A percentile compares a stretch with the other conserved stretches of the same genome.
Conservation (phyloP, 1,140 invertebrate species). For the Drosophila tristis region DNA sequence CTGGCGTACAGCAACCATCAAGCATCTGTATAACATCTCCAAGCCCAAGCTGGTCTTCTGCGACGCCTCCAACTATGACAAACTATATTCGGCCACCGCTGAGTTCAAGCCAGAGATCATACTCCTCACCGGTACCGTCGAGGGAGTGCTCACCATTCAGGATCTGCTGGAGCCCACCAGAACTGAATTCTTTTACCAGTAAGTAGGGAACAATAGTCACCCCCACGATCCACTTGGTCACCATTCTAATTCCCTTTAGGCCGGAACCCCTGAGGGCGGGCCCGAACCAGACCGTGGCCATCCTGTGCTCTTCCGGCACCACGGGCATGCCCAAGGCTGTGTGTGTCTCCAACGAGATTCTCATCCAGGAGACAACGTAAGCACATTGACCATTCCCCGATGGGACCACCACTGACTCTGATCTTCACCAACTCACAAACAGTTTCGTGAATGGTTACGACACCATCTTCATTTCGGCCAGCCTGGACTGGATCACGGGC, state of each 20-base stretch:
- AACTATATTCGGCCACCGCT: slow-evolving; percentile 34
- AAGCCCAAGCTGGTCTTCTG: slow-evolving; percentile 56
- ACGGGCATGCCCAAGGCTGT: slow-evolving; percentile 92
- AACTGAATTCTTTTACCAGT: slow-evolving; percentile 63
- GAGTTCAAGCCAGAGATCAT: slow-evolving; percentile 43
- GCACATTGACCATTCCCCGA: not conserved
- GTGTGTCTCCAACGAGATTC: slow-evolving; percentile 86
- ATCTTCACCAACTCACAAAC: not conserved
- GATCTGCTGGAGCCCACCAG: slow-evolving; percentile 54
- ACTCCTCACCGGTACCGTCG: slow-evolving; percentile 43
- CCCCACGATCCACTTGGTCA: not conserved
- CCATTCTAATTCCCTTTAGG: slow-evolving; percentile 14
- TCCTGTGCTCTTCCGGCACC: slow-evolving; percentile 88
- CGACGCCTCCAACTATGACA: slow-evolving; percentile 30
- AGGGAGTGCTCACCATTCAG: slow-evolving; percentile 50
- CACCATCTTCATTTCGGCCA: slow-evolving; percentile 36
- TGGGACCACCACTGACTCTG: not conserved
- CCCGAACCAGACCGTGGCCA: slow-evolving; percentile 61
- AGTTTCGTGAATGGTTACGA: slow-evolving; percentile 35
- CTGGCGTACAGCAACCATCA: slow-evolving; percentile 26
- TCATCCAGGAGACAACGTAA: slow-evolving; percentile 38
- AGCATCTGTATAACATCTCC: slow-evolving; percentile 53
- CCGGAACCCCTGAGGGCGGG: slow-evolving; percentile 47
- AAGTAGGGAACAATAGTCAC: slow-evolving; percentile 5
- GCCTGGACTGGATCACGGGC: slow-evolving; percentile 66